Conservation (phyloP, 2,888 invertebrate genomes). For the Athalia rosae region DNA sequence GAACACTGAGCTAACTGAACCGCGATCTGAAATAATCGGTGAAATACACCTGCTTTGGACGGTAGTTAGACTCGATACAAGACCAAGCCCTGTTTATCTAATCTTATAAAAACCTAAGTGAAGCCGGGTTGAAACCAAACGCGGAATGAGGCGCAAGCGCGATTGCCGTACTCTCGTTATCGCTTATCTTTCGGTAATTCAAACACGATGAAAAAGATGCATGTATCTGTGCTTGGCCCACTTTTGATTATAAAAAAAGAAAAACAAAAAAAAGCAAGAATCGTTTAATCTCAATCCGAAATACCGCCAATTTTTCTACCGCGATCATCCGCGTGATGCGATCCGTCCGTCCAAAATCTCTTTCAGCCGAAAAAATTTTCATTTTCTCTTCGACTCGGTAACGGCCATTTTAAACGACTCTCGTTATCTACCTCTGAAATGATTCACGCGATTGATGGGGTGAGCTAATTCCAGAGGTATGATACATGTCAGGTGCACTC, state of each 20-base stretch:
- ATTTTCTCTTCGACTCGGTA: background rate
- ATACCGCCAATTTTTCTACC: background rate
- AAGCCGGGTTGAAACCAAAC: slow-evolving; percentile 38
- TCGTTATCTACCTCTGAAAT: slow-evolving; percentile 18
- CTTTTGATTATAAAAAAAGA: background rate
- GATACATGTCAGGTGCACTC: background rate
- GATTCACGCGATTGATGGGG: slow-evolving; percentile 33
- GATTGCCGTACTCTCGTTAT: slow-evolving; percentile 21
- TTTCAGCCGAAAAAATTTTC: background rate
- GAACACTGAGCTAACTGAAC: slow-evolving; percentile 10
- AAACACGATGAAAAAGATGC: slow-evolving; percentile 25
- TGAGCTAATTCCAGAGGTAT: slow-evolving; percentile 35
- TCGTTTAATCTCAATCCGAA: background rate
- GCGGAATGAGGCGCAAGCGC: slow-evolving; percentile 34
- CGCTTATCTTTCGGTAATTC: slow-evolving; percentile 40
- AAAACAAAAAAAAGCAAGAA: background rate
- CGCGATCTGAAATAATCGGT: slow-evolving; percentile 14
- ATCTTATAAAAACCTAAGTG: slow-evolving; percentile 56
- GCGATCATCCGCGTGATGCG: no score
- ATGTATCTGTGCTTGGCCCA: slow-evolving; percentile 11
- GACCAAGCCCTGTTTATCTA: slow-evolving; percentile 71
- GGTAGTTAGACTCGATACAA: slow-evolving; percentile 51
- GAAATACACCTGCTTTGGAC: slow-evolving; percentile 23
- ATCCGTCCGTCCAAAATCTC: no score
- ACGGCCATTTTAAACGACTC: slow-evolving; percentile 10